Conservation (phyloP, 2,797 vertebrate genomes). For the Poecilia gillii region DNA sequence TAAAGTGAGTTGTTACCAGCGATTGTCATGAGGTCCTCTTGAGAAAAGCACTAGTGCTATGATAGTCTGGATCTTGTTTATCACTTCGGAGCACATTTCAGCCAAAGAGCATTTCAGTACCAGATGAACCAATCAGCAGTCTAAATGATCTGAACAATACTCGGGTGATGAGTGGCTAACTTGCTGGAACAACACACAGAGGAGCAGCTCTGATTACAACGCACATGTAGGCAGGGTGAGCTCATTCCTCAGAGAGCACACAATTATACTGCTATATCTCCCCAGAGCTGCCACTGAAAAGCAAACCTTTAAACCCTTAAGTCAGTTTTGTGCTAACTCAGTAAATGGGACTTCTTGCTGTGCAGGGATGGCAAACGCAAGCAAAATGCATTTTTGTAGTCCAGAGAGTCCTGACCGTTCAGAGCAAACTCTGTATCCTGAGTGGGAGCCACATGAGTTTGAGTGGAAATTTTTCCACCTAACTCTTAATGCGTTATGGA, state of each 20-base stretch:
- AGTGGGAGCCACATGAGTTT: conserved; percentile 14
- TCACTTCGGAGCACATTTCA: not conserved
- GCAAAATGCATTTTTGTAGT: conserved; percentile 5
- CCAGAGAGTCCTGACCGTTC: not conserved
- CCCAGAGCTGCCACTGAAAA: not conserved
- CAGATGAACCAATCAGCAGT: not conserved
- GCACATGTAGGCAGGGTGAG: not conserved
- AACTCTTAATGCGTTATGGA: conserved; percentile 35
- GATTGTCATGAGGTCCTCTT: not conserved
- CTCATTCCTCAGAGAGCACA: not conserved
- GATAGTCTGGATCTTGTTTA: not conserved
- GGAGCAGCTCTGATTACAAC: not conserved
- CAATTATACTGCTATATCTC: not conserved
- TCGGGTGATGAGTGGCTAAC: conserved; percentile 1
- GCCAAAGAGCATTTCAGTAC: not conserved
- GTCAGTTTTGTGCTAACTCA: not conserved
- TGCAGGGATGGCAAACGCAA: not conserved
- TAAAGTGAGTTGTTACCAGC: not conserved
- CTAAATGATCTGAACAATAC: conserved; percentile 4
- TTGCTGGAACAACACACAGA: not conserved
- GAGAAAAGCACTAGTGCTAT: not conserved
- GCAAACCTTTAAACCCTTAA: not conserved
- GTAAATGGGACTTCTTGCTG: conserved; percentile 9
- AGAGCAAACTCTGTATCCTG: conserved; percentile 1
- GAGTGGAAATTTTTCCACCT: conserved; percentile 27